Conservation (phyloP, 1,140 invertebrate species). For the Scaptomyza graminum region DNA sequence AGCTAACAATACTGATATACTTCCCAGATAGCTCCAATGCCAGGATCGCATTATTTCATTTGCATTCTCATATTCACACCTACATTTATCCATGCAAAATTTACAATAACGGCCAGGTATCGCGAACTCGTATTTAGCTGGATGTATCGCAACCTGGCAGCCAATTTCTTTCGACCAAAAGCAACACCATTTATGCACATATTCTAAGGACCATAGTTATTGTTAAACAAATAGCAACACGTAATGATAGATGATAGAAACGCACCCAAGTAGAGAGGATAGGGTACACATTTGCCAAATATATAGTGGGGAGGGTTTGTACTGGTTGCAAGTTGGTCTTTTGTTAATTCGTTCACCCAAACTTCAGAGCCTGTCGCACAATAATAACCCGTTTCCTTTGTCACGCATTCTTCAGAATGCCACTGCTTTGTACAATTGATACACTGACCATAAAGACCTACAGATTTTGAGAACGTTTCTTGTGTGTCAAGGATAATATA, state of each 20-base stretch:
- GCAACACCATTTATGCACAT: slow-evolving; percentile 32
- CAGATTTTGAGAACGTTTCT: no score
- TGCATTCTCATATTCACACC: neutral
- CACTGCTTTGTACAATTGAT: slow-evolving; percentile 8
- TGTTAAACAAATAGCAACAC: no score
- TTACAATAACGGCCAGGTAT: slow-evolving; percentile 3
- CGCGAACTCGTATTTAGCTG: neutral
- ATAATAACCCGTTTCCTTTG: slow-evolving; percentile 30
- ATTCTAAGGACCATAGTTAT: neutral
- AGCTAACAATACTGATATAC: neutral
- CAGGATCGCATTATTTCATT: neutral
- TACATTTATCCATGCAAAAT: slow-evolving; percentile 15
- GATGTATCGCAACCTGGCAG: slow-evolving; percentile 35
- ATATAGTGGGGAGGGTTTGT: neutral
- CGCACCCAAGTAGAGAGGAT: slow-evolving; percentile 13
- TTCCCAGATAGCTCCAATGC: neutral
- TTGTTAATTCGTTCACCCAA: neutral
- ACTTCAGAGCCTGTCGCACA: slow-evolving; percentile 12
- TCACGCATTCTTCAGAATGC: neutral
- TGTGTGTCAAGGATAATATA: no score
- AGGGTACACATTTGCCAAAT: slow-evolving; percentile 16
- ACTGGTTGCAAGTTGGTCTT: neutral
- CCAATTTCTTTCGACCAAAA: slow-evolving; percentile 34
- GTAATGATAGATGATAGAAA: neutral
- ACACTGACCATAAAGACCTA: slow-evolving; percentile 24